These are phyloP conservation scores for Laterallus jamaicensis DNA, from an alignment of 2,113 vertebrate species.

Conservation along the genomic window DNA sequence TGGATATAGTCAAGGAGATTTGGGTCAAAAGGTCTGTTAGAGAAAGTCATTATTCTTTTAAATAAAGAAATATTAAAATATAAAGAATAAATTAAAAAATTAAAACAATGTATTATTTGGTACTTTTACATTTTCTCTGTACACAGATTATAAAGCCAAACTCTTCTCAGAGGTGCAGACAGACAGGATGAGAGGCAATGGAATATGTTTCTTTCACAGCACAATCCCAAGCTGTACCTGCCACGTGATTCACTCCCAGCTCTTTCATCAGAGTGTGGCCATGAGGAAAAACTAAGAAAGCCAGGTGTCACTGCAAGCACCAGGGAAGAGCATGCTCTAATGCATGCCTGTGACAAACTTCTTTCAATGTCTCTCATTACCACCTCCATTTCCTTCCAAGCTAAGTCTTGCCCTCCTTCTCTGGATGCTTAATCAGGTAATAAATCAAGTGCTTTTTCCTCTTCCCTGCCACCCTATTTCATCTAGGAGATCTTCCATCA, in stretches of 20 bases:
- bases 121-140: neutral
- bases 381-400: neutral
- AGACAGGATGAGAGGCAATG: neutral
- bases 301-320: neutral
- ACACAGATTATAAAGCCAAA: neutral
- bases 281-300: neutral
- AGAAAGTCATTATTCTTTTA: neutral
- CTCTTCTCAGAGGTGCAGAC: neutral
- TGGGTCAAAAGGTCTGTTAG: neutral
- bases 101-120: neutral
- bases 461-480: neutral
- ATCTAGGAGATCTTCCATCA: neutral
- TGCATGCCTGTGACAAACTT: accelerated
- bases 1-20: neutral
- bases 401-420: neutral
- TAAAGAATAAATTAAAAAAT: neutral
- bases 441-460: neutral
- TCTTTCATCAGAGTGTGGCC: neutral
- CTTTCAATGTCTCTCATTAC: neutral
- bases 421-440: neutral
- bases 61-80: neutral
- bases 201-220: neutral
- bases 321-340: neutral
- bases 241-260: accelerated
- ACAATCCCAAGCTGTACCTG: neutral